Conservation (phyloP, 1,140 invertebrate species). For the Pseudomyrmex concolor region DNA sequence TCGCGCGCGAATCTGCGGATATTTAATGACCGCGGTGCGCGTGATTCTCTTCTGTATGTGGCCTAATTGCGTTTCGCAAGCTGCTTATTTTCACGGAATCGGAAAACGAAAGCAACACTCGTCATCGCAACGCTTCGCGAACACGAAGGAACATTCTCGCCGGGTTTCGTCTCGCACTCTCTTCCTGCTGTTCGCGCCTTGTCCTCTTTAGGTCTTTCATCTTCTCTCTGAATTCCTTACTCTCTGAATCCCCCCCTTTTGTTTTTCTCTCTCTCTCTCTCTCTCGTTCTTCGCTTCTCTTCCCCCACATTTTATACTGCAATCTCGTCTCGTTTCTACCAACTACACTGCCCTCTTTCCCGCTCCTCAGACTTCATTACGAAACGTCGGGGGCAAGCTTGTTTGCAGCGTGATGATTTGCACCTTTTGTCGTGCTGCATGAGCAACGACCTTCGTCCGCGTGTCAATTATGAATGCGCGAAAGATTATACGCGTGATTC, state of each 20-base stretch:
- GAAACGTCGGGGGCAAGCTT: constrained; percentile 68
- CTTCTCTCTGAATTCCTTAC: not conserved
- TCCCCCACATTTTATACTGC: not conserved
- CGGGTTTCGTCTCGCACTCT: not conserved
- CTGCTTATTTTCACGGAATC: not conserved
- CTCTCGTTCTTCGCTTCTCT: not conserved
- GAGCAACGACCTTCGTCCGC: constrained; percentile 45
- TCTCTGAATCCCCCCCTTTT: not conserved
- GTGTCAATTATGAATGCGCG: not conserved
- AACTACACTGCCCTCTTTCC: not conserved
- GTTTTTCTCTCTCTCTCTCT: not conserved
- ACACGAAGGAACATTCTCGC: constrained; percentile 18
- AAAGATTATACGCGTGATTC: constrained; percentile 13
- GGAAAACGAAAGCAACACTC: constrained; percentile 18
- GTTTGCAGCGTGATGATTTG: constrained; percentile 77
- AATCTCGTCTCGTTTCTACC: constrained; percentile 10
- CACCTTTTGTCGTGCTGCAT: constrained; percentile 65
- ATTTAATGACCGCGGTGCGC: not conserved
- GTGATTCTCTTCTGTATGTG: not conserved
- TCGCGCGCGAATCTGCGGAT: not conserved
- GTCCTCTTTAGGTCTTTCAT: constrained; percentile 4
- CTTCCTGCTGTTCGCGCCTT: not conserved
- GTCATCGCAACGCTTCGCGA: not conserved
- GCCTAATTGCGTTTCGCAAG: constrained; percentile 15
- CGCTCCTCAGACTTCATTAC: constrained; percentile 64